Evolutionary conservation across 37 sponge, comb jelly and placozoan species (phyloP).

Genomic region (Beroe forskalii): DNA sequence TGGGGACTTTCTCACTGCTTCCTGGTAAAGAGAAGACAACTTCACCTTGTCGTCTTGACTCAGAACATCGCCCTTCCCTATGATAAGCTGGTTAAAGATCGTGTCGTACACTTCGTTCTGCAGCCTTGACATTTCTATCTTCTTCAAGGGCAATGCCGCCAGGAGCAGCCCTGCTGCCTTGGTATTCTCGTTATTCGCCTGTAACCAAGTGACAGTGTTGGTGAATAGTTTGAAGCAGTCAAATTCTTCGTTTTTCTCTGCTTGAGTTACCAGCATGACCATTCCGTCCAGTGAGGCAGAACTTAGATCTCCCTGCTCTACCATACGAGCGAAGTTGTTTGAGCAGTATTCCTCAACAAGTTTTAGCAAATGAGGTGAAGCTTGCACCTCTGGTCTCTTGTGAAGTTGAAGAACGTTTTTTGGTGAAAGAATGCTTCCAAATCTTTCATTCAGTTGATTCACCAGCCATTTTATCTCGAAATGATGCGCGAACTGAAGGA

Average conservation of each 20-base stretch:
- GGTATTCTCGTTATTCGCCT: neutral
- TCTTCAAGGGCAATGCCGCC: neutral
- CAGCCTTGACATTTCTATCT: neutral
- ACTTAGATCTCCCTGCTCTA: neutral
- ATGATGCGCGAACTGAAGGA: constrained; percentile 17
- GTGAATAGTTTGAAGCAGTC: constrained; percentile 25
- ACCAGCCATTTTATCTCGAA: constrained; percentile 26
- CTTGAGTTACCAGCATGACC: neutral
- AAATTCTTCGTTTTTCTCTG: neutral
- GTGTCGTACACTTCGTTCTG: constrained; percentile 35
- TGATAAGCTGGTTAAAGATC: constrained; percentile 42
- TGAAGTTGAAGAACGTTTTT: neutral
- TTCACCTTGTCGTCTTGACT: constrained; percentile 5
- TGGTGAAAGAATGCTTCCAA: neutral
- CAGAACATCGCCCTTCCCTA: constrained; percentile 22
- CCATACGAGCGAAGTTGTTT: neutral
- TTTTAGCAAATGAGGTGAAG: neutral
- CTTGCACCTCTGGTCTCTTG: neutral
- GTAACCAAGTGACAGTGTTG: neutral
- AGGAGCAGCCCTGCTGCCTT: neutral
- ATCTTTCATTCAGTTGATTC: neutral
- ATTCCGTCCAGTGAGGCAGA: neutral
- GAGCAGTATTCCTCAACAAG: constrained; percentile 4
- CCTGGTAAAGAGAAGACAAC: constrained; percentile 2
- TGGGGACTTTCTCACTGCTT: neutral